phyloP scores from a whole-genome alignment of 2,888 invertebrate genomes.

The Cheilosia scutellata region DNA sequence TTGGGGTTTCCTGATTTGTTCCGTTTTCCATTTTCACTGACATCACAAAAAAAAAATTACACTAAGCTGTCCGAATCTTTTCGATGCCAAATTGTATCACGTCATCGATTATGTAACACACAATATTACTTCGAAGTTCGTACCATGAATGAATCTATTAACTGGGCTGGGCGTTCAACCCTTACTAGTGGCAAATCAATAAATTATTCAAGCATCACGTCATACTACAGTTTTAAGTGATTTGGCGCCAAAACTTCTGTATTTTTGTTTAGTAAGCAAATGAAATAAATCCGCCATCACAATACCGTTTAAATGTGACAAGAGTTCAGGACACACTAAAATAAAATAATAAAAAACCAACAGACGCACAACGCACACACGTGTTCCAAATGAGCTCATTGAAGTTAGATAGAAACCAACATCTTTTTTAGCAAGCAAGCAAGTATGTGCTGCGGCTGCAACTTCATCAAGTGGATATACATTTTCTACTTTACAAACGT shows the following conservation, averaged over 20 bases:
- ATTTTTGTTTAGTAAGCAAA: not conserved
- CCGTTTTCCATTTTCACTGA: not conserved
- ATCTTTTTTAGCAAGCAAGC: no score
- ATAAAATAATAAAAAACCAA: not conserved
- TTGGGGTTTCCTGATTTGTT: not conserved
- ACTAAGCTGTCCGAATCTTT: not conserved
- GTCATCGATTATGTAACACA: slow-evolving; percentile 1
- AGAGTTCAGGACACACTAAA: slow-evolving; percentile 17
- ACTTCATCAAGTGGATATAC: no score
- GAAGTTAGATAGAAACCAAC: no score
- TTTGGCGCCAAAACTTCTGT: no score
- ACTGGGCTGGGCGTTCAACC: not conserved
- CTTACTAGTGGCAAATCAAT: not conserved
- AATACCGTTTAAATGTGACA: not conserved
- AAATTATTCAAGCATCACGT: no score
- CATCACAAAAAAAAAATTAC: not conserved
- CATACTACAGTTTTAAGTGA: no score
- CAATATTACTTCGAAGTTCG: not conserved
- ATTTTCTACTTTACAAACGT: no score
- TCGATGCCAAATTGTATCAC: not conserved
- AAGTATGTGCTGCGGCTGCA: no score
- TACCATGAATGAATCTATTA: not conserved
- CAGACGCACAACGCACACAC: no score
- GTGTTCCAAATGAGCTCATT: no score
- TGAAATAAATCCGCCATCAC: not conserved